Base-by-base conservation (phyloP, 2,797 vertebrate species). In the Bovichtus diacanthus region DNA sequence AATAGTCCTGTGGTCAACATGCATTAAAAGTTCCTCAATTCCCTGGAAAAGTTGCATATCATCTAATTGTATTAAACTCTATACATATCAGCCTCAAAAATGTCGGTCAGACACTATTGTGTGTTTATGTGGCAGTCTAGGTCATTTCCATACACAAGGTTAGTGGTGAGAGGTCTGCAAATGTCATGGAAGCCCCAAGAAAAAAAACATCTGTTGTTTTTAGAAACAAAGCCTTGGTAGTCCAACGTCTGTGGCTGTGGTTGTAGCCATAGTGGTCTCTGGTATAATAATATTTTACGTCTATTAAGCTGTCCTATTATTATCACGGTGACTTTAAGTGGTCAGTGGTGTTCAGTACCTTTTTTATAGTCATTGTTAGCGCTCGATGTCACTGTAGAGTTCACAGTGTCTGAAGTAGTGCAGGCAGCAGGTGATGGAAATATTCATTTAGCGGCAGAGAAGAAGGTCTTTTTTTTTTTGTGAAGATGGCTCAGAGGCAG, bases 401-500 rank as follows among this genome's bases (percentile, higher is more conserved):
- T 36, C 29, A 50, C 53, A 36, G 50, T 56, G 23, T 75, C 69
- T 69, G 43, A 78, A 68, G 31, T 47, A n/a, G 74, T 50, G 27
- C 47, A 63, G 31, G 8, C 8, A 59, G 79, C 70, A 53, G 68
- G 71, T 84, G 84, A 90, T 84, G 74, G 85, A 92, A 85, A 83
- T 71, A 77, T 88, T 88, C 47, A 83, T 89, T 90, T 74, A 63
- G 73, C 72, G 63, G 69, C 62, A 59, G 59, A 84, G 76, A 80
- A 73, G 73, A 67, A 75, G 65, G 72, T 84, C 34, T 76, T 78
- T 81, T 88, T 84, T 34, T 76, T 78, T 81, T 88, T 84, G 63
- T 83, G 65, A 78, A 80, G 72, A 90, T 86, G 70, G 74, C 88
- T 90, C 80, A 70, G 78, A 85, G 88, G 89, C 89, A 90, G 85